phyloP scores from a whole-genome alignment of 2,888 invertebrate genomes.

The Nomada flava region DNA sequence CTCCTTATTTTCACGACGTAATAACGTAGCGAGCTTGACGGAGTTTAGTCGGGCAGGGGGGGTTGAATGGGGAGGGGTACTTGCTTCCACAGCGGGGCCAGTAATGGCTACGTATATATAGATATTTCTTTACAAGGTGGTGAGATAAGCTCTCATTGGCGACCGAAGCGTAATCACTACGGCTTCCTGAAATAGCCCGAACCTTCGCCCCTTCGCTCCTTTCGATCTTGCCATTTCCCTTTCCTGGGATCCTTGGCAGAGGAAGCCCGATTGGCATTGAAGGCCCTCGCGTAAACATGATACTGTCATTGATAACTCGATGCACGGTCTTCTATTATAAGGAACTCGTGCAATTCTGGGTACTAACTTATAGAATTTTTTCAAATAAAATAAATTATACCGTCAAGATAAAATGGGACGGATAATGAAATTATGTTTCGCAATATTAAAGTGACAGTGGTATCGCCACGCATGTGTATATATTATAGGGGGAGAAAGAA shows the following conservation, averaged over 20 bases:
- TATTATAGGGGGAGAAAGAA: neutral
- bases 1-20: constrained; percentile 72
- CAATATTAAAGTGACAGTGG: neutral
- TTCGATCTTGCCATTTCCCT: constrained; percentile 51
- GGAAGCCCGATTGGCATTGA: constrained; percentile 39
- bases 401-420: neutral
- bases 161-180: constrained; percentile 72
- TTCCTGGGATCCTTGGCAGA: constrained; percentile 60
- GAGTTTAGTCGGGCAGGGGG: constrained; percentile 43
- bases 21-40: constrained; percentile 67
- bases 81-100: constrained; percentile 28
- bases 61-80: constrained; percentile 19
- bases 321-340: neutral
- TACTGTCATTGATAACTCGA: constrained; percentile 10
- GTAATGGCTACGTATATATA: constrained; percentile 62
- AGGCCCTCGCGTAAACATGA: neutral
- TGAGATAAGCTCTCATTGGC: constrained; percentile 70
- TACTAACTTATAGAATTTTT: no score
- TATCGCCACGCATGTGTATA: neutral
- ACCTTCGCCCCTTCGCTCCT: constrained; percentile 50
- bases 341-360: neutral
- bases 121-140: constrained; percentile 58
- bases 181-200: constrained; percentile 68
- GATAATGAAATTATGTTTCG: neutral
- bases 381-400: neutral